These are phyloP conservation scores for Lycophotia porphyrea DNA, from an alignment of 2,888 invertebrate species.

Conservation along the genomic window DNA sequence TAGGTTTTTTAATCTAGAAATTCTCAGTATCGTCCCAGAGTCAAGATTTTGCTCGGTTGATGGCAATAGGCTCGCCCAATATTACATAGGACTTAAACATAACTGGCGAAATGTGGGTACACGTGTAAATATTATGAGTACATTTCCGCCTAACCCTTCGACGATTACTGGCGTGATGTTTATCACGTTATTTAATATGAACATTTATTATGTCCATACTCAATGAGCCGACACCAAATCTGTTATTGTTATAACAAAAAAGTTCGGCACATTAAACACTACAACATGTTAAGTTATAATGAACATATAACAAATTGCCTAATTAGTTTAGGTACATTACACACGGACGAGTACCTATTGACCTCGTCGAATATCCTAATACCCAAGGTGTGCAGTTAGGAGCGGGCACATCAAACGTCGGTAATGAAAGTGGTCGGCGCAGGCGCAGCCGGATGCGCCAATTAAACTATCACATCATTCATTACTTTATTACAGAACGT, in stretches of 20 bases:
- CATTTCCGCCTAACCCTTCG: neutral
- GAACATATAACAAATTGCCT: constrained; percentile 56
- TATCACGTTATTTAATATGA: constrained; percentile 3
- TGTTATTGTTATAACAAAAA: constrained; percentile 39
- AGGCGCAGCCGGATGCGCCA: constrained; percentile 80
- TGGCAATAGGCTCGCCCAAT: neutral
- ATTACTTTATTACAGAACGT: constrained; percentile 81
- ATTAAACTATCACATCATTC: constrained; percentile 86
- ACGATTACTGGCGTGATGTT: neutral
- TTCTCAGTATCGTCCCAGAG: neutral
- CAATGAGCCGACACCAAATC: constrained; percentile 49
- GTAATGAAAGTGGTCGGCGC: constrained; percentile 73
- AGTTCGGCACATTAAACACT: constrained; percentile 43
- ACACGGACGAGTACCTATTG: constrained; percentile 54
- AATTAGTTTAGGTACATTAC: constrained; percentile 73
- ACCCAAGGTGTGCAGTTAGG: constrained; percentile 76
- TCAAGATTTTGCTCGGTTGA: neutral
- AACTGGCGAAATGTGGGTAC: too few relatives aligned
- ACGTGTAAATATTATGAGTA: neutral
- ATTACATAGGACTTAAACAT: neutral
- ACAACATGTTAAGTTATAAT: constrained; percentile 46
- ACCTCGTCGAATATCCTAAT: constrained; percentile 71
- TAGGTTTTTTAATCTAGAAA: too few relatives aligned
- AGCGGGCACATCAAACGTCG: constrained; percentile 79
- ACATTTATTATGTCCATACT: constrained; percentile 9